Evolutionary conservation across 2,113 vertebrate genomes (phyloP), one percentile per base, ranked within the genome.

Genomic region (Mesembrinibis cayennensis): DNA sequence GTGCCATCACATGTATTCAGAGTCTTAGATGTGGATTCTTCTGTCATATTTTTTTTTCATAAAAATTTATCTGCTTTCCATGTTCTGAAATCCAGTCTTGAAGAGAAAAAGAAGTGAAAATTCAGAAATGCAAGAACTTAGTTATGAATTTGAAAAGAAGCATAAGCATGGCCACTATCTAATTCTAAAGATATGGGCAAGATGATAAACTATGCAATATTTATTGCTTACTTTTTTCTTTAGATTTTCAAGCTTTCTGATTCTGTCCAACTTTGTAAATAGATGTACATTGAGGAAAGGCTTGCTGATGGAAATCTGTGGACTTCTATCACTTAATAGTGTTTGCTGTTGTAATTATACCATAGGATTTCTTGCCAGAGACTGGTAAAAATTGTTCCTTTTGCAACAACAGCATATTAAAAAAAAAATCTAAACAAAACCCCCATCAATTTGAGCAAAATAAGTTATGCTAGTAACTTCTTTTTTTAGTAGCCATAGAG

Each of bases 151-250:
- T 70, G 17, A 72, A 76, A 92, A 61, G 36, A 25, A 22, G 10
- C 10, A 1, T 38, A 36, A 66, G 9, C 0, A 0, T 70, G 26
- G 11, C 26, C 3, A 1, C 53, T 76, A 21, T 12, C 19, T 45
- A 23, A 38, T 49, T 78, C 22, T 45, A 76, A 86, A 62, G 23
- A 32, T 22, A 38, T 0, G 1, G 15, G 16, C 10, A 44, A 53
- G 59, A 14, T 44, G 4, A 70, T 82, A 62, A 90, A 36, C 40
- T 16, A 30, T 1, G 6, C 11, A 0, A 1, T 34, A 29, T 26
- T 58, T 71, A 32, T 45, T 86, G 25, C 7, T 72, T 72, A 7
- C 10, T 49, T 38, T 71, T 58, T 72, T 26, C 19, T 63, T 67
- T 52, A 45, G 50, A 9, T 44, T 71, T 86, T 5, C 4, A 40